These are phyloP conservation scores for Ophion ventricosus DNA, from an alignment of 2,888 invertebrate genomes.

Conservation along the genomic window DNA sequence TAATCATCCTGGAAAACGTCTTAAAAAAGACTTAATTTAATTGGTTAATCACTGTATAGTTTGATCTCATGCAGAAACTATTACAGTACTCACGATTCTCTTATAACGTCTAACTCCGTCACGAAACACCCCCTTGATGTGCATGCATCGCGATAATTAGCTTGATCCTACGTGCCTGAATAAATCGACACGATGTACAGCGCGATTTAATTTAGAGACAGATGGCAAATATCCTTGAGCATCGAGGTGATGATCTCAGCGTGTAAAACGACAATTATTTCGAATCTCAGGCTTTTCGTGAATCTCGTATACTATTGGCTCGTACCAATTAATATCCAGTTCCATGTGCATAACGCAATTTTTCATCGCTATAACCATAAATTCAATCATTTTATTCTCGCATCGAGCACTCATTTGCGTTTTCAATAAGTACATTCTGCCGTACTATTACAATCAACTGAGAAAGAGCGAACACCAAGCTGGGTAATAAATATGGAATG, in stretches of 20 bases:
- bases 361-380: background rate
- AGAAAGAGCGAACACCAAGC: too few species aligned
- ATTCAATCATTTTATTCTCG: background rate
- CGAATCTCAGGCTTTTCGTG: constrained; percentile 16
- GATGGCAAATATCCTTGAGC: constrained; percentile 29
- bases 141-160: constrained; percentile 63
- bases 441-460: background rate
- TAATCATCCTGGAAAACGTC: background rate
- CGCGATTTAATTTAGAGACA: constrained; percentile 61
- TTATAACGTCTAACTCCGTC: constrained; percentile 51
- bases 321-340: background rate
- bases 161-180: constrained; percentile 19
- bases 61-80: constrained; percentile 21
- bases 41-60: constrained; percentile 34
- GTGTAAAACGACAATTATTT: constrained; percentile 12
- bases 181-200: constrained; percentile 51
- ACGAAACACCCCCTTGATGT: constrained; percentile 39
- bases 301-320: background rate
- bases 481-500: too few species aligned
- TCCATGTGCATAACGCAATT: background rate
- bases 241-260: background rate
- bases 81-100: constrained; percentile 34
- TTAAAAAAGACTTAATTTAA: constrained; percentile 1
- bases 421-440: background rate
- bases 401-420: too few species aligned